These are phyloP conservation scores for Mimumesa dahlbomi DNA, from an alignment of 2,888 invertebrate species.

Conservation along the genomic window DNA sequence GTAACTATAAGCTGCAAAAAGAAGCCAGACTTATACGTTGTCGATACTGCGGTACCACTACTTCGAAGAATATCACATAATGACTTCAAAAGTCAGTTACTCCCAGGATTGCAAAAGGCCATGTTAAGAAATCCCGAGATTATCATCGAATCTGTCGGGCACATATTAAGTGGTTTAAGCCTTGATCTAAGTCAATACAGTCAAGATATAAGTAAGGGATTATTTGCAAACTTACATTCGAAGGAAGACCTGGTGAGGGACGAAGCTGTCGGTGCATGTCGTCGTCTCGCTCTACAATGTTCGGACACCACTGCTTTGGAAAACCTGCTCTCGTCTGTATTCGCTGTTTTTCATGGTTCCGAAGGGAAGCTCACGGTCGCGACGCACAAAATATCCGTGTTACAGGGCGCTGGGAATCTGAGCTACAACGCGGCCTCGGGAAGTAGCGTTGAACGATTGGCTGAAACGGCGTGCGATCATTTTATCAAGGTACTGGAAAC, in stretches of 20 bases:
- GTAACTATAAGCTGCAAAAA: slow-evolving; percentile 89
- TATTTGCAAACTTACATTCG: slow-evolving; percentile 93
- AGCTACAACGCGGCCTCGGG: slow-evolving; percentile 86
- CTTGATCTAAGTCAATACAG: slow-evolving; percentile 90
- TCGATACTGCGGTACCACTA: slow-evolving; percentile 86
- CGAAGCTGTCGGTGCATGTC: slow-evolving; percentile 88
- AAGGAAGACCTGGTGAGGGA: slow-evolving; percentile 90
- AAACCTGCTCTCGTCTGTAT: slow-evolving; percentile 86
- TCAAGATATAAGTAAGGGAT: slow-evolving; percentile 89
- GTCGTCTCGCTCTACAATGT: slow-evolving; percentile 87
- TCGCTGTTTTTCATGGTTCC: slow-evolving; percentile 92
- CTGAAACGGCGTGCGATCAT: slow-evolving; percentile 84
- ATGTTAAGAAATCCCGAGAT: slow-evolving; percentile 97
- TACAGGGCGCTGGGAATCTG: slow-evolving; percentile 89
- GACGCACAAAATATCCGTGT: slow-evolving; percentile 92
- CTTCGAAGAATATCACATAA: slow-evolving; percentile 84
- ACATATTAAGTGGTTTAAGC: slow-evolving; percentile 86
- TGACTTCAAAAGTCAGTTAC: slow-evolving; percentile 87
- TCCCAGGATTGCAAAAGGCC: slow-evolving; percentile 94
- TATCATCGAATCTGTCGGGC: slow-evolving; percentile 90
- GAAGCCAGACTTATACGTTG: slow-evolving; percentile 86
- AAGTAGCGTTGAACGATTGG: slow-evolving; percentile 82
- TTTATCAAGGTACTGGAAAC: slow-evolving; percentile 90
- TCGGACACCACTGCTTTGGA: slow-evolving; percentile 85
- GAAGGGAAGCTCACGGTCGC: slow-evolving; percentile 94